Conservation (phyloP, 1,140 invertebrate genomes). For the Plodia interpunctella region DNA sequence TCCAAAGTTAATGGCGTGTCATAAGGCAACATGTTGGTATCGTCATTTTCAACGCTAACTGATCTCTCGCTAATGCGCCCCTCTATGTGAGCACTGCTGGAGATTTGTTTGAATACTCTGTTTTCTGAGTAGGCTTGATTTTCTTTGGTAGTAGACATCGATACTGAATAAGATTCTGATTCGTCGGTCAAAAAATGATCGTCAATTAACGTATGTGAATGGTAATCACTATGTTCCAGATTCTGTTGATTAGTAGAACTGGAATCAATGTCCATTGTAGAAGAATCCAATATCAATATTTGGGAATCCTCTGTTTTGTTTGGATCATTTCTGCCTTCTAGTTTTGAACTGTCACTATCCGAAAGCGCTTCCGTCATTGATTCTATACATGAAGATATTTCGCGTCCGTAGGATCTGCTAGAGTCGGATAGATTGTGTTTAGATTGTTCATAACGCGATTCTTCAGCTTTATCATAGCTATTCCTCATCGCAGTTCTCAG, state of each 20-base stretch:
- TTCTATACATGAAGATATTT: conserved; percentile 13
- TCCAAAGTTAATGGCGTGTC: conserved; percentile 33
- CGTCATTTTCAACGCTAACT: conserved; percentile 34
- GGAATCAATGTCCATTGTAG: conserved; percentile 16
- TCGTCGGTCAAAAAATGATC: conserved; percentile 37
- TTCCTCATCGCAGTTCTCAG: conserved; percentile 25
- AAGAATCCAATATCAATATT: conserved; percentile 16
- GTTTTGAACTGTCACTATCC: conserved; percentile 16
- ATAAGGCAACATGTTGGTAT: conserved; percentile 38
- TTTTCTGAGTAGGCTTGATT: conserved; percentile 4
- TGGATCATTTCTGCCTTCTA: background rate
- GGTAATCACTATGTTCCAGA: conserved; percentile 16
- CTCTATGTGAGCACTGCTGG: conserved; percentile 33
- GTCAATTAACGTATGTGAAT: conserved; percentile 16
- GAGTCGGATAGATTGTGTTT: conserved; percentile 15
- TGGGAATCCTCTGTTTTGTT: background rate
- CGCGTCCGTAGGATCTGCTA: conserved; percentile 15
- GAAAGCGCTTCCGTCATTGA: conserved; percentile 14
- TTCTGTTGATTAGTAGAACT: conserved; percentile 8
- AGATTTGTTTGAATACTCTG: conserved; percentile 16
- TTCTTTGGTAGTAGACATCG: conserved; percentile 44
- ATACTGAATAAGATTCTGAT: conserved; percentile 41
- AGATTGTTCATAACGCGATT: conserved; percentile 14
- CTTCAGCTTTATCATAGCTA: conserved; percentile 14
- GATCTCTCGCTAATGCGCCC: conserved; percentile 41